These are phyloP conservation scores for Parnassius smintheus DNA, from an alignment of 2,888 invertebrate genomes.

Conservation along the genomic window DNA sequence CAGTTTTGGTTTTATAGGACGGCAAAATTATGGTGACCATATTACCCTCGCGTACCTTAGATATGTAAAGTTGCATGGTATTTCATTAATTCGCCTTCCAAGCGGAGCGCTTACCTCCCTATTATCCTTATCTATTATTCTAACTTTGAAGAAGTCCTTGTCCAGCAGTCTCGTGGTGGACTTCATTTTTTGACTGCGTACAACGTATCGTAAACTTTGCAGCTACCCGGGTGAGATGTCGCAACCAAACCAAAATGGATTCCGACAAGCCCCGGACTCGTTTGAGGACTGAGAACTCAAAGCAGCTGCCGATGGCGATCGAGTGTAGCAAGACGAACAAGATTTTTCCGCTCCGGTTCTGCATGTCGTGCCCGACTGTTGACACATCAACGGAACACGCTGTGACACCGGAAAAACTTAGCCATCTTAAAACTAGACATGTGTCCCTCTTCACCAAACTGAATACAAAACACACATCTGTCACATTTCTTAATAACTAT, in stretches of 20 bases:
- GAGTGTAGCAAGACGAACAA: constrained; percentile 37
- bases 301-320: constrained; percentile 36
- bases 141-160: too few species aligned
- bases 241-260: constrained; percentile 42
- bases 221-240: constrained; percentile 54
- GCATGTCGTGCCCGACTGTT: neutral
- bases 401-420: neutral
- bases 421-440: neutral
- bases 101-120: too few species aligned
- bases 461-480: constrained; percentile 33
- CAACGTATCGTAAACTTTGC: constrained; percentile 63
- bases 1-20: too few species aligned
- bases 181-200: constrained; percentile 34
- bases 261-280: constrained; percentile 2
- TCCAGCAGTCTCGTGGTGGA: too few species aligned
- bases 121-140: too few species aligned
- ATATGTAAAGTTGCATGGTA: too few species aligned
- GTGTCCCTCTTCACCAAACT: neutral
- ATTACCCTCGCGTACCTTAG: too few species aligned
- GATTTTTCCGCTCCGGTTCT: neutral
- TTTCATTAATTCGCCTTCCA: too few species aligned
- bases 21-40: too few species aligned
- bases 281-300: constrained; percentile 30
- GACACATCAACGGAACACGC: neutral
- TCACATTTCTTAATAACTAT: neutral